Conservation (phyloP, 1,140 invertebrate species). For the Lasioglossum albipes region DNA sequence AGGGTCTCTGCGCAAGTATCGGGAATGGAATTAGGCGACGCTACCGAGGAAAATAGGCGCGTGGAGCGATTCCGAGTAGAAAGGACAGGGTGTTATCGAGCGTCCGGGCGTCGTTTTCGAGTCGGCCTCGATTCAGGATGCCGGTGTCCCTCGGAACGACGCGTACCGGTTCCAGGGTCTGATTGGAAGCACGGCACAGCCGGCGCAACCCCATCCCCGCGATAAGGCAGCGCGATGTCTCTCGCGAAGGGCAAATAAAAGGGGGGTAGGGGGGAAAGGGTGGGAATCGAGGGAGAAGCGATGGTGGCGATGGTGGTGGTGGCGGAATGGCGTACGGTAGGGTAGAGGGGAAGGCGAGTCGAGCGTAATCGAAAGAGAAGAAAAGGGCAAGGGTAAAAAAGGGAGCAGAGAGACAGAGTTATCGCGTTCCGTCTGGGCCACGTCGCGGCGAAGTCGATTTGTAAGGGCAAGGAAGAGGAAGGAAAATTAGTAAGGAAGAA, state of each 20-base stretch:
- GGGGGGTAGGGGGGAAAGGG: no score
- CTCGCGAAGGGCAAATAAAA: slow-evolving; percentile 56
- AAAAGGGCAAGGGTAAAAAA: slow-evolving; percentile 47
- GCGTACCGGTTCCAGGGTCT: slow-evolving; percentile 22
- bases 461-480: slow-evolving; percentile 39
- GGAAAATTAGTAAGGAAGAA: slow-evolving; percentile 21
- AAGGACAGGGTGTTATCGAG: slow-evolving; percentile 16
- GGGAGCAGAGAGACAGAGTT: slow-evolving; percentile 48
- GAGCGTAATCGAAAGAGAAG: slow-evolving; percentile 52
- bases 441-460: slow-evolving; percentile 54
- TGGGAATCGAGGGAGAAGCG: no score
- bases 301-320: no score
- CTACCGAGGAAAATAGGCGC: background rate
- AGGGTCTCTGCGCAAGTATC: no score
- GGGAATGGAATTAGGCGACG: background rate
- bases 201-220: slow-evolving; percentile 33
- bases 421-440: slow-evolving; percentile 54
- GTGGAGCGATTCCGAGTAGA: background rate
- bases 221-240: slow-evolving; percentile 56
- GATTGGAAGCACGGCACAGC: slow-evolving; percentile 32
- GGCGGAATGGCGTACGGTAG: no score
- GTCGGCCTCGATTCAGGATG: background rate
- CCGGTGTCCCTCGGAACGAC: slow-evolving; percentile 13
- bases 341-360: background rate
- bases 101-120: slow-evolving; percentile 12